These are phyloP conservation scores for Pogonognathellus flavescens DNA, from an alignment of 1,140 invertebrate species.

Conservation along the genomic window DNA sequence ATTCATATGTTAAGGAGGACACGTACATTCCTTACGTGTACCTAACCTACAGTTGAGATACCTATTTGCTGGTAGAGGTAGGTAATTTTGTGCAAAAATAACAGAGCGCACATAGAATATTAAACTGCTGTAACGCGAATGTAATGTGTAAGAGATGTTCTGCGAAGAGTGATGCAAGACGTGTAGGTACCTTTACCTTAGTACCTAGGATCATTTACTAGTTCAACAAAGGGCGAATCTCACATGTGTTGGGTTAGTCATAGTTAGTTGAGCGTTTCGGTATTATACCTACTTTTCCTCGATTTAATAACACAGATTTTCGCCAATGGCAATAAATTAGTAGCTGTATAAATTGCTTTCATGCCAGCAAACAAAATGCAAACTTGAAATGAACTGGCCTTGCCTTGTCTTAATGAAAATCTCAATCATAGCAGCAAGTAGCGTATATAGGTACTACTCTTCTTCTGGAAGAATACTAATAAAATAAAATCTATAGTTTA, in stretches of 20 bases:
- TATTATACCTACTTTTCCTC: slow-evolving; percentile 1
- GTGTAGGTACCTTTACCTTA: not conserved
- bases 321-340: slow-evolving; percentile 46
- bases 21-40: too few species aligned
- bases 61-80: not conserved
- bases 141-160: not conserved
- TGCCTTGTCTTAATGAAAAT: slow-evolving; percentile 47
- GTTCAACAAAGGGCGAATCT: not conserved
- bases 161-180: slow-evolving; percentile 9
- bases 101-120: slow-evolving; percentile 17
- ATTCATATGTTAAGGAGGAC: too few species aligned
- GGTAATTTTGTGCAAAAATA: not conserved
- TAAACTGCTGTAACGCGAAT: slow-evolving; percentile 5
- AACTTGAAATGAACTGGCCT: slow-evolving; percentile 16
- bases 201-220: not conserved
- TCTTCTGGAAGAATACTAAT: not conserved
- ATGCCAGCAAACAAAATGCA: not conserved
- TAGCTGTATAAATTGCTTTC: slow-evolving; percentile 4
- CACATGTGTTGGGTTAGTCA: not conserved
- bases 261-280: not conserved
- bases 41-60: too few species aligned
- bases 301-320: slow-evolving; percentile 37
- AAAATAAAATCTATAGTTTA: not conserved
- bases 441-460: not conserved
- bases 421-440: slow-evolving; percentile 18